Percentiles rank a stretch among this genome's conserved stretches.
Conservation (phyloP, 2,113 vertebrate genomes). For the Misgurnus mizolepis region DNA sequence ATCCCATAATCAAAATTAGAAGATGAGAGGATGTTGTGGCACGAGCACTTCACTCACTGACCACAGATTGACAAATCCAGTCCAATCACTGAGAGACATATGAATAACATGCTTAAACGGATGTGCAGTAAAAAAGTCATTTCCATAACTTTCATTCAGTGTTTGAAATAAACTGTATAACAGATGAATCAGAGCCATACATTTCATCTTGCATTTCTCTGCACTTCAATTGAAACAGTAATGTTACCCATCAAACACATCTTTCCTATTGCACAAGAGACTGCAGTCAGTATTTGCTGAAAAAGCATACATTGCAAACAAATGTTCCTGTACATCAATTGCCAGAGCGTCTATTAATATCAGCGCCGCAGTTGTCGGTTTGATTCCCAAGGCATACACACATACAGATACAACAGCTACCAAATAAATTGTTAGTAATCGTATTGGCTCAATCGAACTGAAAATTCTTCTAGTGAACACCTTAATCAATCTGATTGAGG, state of each 20-base stretch:
- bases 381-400: too few species aligned
- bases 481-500: not conserved
- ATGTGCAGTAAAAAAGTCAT: not conserved
- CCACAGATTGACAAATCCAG: slow-evolving; percentile 3
- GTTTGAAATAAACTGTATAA: not conserved
- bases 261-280: too few species aligned
- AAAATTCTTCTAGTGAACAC: too few species aligned
- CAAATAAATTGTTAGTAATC: not conserved
- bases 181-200: too few species aligned
- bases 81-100: slow-evolving; percentile 6
- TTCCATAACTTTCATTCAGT: not conserved
- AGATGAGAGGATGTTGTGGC: not conserved
- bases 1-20: slow-evolving; percentile 25
- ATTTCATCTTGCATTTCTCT: too few species aligned
- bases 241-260: too few species aligned
- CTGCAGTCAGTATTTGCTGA: too few species aligned
- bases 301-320: too few species aligned
- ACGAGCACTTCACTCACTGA: not conserved
- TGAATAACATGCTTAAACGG: slow-evolving; percentile 14
- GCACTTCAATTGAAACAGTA: too few species aligned
- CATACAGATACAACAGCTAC: not conserved
- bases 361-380: too few species aligned
- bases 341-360: too few species aligned
- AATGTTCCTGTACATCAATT: too few species aligned
- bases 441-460: not conserved